These are phyloP conservation scores for Leptinotarsa texana DNA, from an alignment of 1,140 invertebrate genomes.

Conservation along the genomic window DNA sequence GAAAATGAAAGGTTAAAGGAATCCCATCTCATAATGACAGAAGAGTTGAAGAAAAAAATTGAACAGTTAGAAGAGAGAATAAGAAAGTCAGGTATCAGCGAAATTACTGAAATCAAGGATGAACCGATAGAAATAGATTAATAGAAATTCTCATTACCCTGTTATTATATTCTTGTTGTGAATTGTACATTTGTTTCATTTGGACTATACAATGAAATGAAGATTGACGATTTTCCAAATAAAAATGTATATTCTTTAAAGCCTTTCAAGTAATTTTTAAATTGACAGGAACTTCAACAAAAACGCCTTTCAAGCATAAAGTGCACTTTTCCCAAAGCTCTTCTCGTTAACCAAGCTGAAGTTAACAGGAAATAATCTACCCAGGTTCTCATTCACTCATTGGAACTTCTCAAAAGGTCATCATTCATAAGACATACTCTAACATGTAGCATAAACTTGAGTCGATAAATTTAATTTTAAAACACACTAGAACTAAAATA, in stretches of 20 bases:
- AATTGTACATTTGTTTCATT: neutral
- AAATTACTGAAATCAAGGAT: neutral
- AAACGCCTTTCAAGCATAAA: too few relatives aligned
- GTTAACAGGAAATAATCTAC: neutral
- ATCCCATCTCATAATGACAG: neutral
- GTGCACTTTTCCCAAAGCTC: too few relatives aligned
- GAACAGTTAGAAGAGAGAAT: neutral
- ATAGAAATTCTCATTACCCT: neutral
- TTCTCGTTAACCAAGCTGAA: too few relatives aligned
- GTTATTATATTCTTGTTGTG: neutral
- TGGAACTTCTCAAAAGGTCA: neutral
- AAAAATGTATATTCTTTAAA: too few relatives aligned
- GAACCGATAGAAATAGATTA: constrained; percentile 12
- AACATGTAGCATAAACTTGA: neutral
- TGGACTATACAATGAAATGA: neutral
- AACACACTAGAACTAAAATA: too few relatives aligned
- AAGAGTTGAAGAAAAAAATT: neutral
- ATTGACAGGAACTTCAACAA: too few relatives aligned
- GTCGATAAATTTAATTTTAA: too few relatives aligned
- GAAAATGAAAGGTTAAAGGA: neutral
- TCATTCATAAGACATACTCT: neutral
- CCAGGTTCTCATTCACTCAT: neutral
- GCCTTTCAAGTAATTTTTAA: too few relatives aligned
- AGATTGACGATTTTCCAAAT: neutral
- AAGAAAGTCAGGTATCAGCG: neutral